These are phyloP conservation scores for Alaudala cheleensis DNA, from an alignment of 2,113 vertebrate species.

Conservation along the genomic window DNA sequence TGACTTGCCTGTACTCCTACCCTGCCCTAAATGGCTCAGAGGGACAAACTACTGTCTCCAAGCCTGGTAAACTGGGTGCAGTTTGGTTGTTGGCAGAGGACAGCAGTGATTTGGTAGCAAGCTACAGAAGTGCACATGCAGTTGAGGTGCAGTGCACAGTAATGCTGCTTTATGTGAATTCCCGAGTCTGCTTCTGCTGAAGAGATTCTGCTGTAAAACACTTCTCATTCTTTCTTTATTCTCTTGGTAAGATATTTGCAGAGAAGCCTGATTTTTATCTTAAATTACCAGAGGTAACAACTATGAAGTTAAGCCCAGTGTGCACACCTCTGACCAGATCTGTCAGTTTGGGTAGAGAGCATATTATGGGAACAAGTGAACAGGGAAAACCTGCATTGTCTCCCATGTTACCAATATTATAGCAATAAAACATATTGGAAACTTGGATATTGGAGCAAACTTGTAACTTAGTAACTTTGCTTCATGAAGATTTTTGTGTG, in stretches of 20 bases:
- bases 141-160: neutral
- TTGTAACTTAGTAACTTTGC: neutral
- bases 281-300: neutral
- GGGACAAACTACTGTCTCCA: neutral
- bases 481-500: neutral
- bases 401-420: neutral
- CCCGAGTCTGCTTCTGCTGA: neutral
- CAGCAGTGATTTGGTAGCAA: neutral
- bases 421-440: neutral
- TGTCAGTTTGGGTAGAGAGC: neutral
- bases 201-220: neutral
- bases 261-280: neutral
- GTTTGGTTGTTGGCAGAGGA: neutral
- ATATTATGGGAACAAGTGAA: neutral
- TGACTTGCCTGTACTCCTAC: neutral
- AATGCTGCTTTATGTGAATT: neutral
- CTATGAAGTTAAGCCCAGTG: neutral
- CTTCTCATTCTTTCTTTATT: neutral
- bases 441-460: neutral
- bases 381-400: neutral
- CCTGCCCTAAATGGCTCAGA: neutral
- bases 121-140: neutral
- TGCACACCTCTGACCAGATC: rapidly evolving
- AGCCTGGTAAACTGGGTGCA: neutral
- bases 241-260: neutral